A percentile compares a stretch with the other conserved stretches of the same genome.
Evolutionary conservation across 2,888 invertebrate species (phyloP).

Genomic region (Ecliptopera silaceata): DNA sequence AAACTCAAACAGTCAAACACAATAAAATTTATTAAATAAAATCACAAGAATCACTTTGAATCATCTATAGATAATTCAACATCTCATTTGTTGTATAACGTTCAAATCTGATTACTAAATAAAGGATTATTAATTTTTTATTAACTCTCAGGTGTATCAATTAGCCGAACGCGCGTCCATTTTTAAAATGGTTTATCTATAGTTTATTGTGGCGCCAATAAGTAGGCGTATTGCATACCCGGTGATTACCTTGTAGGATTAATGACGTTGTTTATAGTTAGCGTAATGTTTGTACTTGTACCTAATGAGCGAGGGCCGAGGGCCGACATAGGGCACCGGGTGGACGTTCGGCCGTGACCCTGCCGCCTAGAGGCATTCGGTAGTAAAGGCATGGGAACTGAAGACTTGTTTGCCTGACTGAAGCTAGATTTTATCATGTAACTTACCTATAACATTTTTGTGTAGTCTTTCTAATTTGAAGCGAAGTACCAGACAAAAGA

Average conservation of each 20-base stretch:
- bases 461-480: too few relatives aligned
- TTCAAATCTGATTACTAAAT: not conserved
- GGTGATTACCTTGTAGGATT: constrained; percentile 34
- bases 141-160: too few relatives aligned
- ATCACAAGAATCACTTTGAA: too few relatives aligned
- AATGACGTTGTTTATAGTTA: constrained; percentile 35
- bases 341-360: constrained; percentile 54
- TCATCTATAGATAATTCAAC: too few relatives aligned
- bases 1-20: too few relatives aligned
- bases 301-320: constrained; percentile 38
- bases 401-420: not conserved
- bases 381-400: constrained; percentile 5
- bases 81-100: not conserved
- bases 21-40: too few relatives aligned
- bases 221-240: constrained; percentile 24
- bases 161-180: too few relatives aligned
- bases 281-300: constrained; percentile 25
- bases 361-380: constrained; percentile 25
- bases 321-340: constrained; percentile 41
- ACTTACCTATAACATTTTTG: too few relatives aligned
- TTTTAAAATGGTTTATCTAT: too few relatives aligned
- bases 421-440: not conserved
- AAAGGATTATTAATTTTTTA: too few relatives aligned
- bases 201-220: constrained; percentile 30
- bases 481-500: too few relatives aligned